Conservation (phyloP, 2,888 invertebrate genomes). For the Diploptera punctata region DNA sequence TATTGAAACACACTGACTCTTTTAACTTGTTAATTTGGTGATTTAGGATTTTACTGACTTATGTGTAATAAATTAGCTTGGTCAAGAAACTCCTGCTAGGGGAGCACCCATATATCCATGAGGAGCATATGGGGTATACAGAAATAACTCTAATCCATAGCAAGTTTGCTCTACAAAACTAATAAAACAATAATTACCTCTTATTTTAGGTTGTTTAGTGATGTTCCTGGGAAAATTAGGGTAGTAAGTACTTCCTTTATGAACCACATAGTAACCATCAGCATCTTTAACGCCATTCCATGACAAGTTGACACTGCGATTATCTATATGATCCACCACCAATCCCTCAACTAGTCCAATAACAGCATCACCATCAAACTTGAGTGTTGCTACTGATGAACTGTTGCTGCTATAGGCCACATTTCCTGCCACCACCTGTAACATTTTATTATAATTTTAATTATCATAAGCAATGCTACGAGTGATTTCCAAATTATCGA, state of each 20-base stretch:
- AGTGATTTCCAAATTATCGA: no score
- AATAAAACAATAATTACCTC: slow-evolving; percentile 46
- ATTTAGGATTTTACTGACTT: no score
- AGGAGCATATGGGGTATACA: no score
- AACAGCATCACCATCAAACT: slow-evolving; percentile 70
- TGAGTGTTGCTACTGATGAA: slow-evolving; percentile 64
- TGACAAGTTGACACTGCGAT: slow-evolving; percentile 61
- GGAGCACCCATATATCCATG: no score
- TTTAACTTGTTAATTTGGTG: no score
- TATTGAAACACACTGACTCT: no score
- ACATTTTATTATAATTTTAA: no score
- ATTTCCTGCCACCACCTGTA: slow-evolving; percentile 71
- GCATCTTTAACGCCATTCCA: slow-evolving; percentile 68
- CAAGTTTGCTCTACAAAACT: no score
- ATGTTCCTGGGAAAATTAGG: slow-evolving; percentile 59
- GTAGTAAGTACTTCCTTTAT: slow-evolving; percentile 62
- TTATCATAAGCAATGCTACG: no score
- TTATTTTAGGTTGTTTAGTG: slow-evolving; percentile 49
- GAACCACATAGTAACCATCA: slow-evolving; percentile 65
- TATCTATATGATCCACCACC: slow-evolving; percentile 57
- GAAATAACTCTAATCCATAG: no score
- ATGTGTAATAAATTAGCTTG: no score
- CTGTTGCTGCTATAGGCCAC: slow-evolving; percentile 64
- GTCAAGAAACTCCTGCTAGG: no score
- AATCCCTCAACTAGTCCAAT: slow-evolving; percentile 67